phyloP scores from a whole-genome alignment of 1,140 invertebrate genomes.

The Aleiodes sp. region DNA sequence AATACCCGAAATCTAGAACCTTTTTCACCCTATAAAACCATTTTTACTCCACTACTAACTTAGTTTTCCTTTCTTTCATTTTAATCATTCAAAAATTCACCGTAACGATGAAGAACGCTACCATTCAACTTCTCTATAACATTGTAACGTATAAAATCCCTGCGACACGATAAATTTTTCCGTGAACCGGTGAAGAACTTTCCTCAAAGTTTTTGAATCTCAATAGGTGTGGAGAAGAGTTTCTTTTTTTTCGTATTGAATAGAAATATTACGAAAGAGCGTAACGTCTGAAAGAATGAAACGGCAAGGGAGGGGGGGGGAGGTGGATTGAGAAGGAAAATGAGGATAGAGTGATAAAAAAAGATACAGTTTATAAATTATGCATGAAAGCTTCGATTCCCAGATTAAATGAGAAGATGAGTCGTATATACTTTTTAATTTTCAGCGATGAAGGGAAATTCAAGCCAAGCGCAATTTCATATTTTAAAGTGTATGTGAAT shows the following conservation, averaged over 20 bases:
- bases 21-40: too few relatives aligned
- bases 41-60: too few relatives aligned
- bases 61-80: too few relatives aligned
- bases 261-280: too few relatives aligned
- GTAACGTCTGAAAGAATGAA: too few relatives aligned
- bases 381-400: conserved; percentile 66
- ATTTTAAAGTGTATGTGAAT: too few relatives aligned
- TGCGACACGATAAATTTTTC: conserved; percentile 59
- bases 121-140: background rate
- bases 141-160: background rate
- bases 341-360: conserved; percentile 18
- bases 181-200: conserved; percentile 47
- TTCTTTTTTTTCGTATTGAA: too few relatives aligned
- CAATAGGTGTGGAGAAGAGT: conserved; percentile 46
- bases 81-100: too few relatives aligned
- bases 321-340: background rate
- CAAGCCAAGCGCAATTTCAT: too few relatives aligned
- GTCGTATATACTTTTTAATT: background rate
- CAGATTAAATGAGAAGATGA: conserved; percentile 56
- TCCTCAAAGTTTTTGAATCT: conserved; percentile 58
- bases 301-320: background rate
- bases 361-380: conserved; percentile 54
- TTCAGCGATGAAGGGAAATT: background rate
- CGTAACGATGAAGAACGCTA: conserved; percentile 22
- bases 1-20: too few relatives aligned